These are phyloP conservation scores for Dipodomys stephensi DNA, from an alignment of 2,113 vertebrate species.

Conservation along the genomic window DNA sequence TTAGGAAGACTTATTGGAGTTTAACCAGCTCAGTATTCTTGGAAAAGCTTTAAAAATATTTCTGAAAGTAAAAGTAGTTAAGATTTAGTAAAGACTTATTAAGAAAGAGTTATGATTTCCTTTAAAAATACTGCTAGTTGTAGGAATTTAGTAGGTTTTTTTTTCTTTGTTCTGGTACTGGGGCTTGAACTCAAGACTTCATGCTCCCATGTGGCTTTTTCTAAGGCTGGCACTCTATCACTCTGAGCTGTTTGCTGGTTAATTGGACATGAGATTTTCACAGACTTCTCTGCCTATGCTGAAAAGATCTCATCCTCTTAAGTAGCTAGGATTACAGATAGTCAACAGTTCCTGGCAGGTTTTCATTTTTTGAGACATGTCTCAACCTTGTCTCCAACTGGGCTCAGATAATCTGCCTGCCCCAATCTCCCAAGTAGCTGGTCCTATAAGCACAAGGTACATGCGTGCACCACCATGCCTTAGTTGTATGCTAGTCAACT, in stretches of 20 bases:
- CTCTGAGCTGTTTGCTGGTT: not conserved
- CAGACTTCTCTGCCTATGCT: no score
- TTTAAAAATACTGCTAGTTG: conserved; percentile 7
- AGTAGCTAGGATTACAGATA: no score
- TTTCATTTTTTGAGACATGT: not conserved
- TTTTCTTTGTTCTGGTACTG: not conserved
- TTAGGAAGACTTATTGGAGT: conserved; percentile 79
- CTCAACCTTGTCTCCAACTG: not conserved
- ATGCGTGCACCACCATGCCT: not conserved
- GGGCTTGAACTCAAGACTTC: no score
- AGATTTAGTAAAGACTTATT: conserved; percentile 58
- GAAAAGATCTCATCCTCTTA: no score
- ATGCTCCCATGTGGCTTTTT: no score
- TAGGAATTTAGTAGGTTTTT: not conserved
- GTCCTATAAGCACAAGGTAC: not conserved
- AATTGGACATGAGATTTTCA: not conserved
- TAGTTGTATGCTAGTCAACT: not conserved
- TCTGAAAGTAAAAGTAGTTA: conserved; percentile 79
- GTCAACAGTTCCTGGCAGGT: not conserved
- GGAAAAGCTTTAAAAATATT: conserved; percentile 67
- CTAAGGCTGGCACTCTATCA: no score
- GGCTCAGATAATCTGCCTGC: not conserved
- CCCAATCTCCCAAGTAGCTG: not conserved
- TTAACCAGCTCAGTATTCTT: conserved; percentile 68
- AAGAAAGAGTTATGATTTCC: not conserved